A percentile compares a stretch with the other conserved stretches of the same genome.
These are phyloP conservation scores for Turritopsis dohrnii DNA, from an alignment of 30 jellyfish, hydroid and myxozoan species.

Conservation along the genomic window DNA sequence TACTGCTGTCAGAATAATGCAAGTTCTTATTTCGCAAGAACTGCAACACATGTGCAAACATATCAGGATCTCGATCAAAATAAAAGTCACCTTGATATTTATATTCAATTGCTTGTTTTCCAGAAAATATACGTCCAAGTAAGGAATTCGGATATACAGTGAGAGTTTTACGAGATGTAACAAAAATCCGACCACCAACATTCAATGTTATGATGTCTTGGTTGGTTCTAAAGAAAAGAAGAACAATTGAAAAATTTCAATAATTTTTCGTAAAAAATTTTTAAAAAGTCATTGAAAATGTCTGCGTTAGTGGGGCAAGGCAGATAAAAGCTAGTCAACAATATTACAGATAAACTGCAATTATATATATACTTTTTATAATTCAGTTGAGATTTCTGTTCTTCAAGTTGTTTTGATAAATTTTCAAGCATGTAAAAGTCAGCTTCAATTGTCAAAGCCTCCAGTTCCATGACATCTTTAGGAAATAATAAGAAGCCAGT, in stretches of 20 bases:
- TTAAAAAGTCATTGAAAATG: too few relatives aligned
- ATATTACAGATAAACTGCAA: too few relatives aligned
- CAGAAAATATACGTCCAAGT: slow-evolving; percentile 7
- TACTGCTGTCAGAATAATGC: not conserved
- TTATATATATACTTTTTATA: not conserved
- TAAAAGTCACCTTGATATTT: slow-evolving; percentile 31
- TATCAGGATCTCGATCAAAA: slow-evolving; percentile 27
- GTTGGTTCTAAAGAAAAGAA: not conserved
- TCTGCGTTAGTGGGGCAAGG: too few relatives aligned
- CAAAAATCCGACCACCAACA: slow-evolving; percentile 39
- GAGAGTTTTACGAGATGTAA: slow-evolving; percentile 17
- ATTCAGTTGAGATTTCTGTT: not conserved
- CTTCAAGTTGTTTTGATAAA: slow-evolving; percentile 2
- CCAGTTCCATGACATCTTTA: slow-evolving; percentile 12
- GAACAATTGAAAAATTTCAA: too few relatives aligned
- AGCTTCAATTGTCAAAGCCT: slow-evolving; percentile 25
- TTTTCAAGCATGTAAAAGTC: slow-evolving; percentile 8
- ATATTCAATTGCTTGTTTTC: not conserved
- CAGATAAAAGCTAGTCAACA: too few relatives aligned
- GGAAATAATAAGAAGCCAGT: slow-evolving; percentile 26
- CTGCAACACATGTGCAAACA: slow-evolving; percentile 30
- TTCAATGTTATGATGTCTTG: slow-evolving; percentile 20
- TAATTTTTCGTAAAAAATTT: too few relatives aligned
- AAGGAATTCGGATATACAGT: slow-evolving; percentile 12
- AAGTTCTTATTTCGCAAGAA: slow-evolving; percentile 18